Base-by-base conservation (phyloP, 2,113 vertebrate species). In the Hippocampus mohnikei region DNA sequence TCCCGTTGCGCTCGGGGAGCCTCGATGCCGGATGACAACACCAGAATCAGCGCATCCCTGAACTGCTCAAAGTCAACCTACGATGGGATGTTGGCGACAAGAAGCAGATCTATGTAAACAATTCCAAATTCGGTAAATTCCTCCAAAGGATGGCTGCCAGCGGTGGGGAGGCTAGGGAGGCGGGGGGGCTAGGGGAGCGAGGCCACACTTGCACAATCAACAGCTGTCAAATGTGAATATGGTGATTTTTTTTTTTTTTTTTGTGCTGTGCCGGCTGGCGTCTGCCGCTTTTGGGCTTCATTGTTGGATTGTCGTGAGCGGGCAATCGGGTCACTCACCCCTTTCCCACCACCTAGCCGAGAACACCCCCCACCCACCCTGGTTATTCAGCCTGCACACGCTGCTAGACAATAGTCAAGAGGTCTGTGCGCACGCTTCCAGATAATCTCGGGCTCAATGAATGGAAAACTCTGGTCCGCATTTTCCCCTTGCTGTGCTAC, bases 51-150 rank as follows among this genome's bases (percentile, higher is more conserved):
- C 1, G 96, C 95, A 82, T 96, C 93, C 89, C 95, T 98, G 90
- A 99, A 99, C 40, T 96, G 94, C 68, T 95, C 93, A 84, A 98
- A 99, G 82, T 95, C 91, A 40, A 99, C 95, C 97, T 99, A 87
- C 5, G 87, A 80, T 6, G 50, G 79, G 12, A 71, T 58, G 23
- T 13, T 42, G 1, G 8, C 21, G 37, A 50, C 16, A 59, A 46
- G 8, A 20, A 53, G 1, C 9, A 27, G 8, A 12, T 20, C 50
- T 69, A 12, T 52, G 18, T 50, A 66, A 77, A 72, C 16, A 60
- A 66, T 13, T 56, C 44, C 55, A 72, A 56, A 61, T 60, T 77
- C 18, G 56, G 40, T 5, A 78, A 75, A 88, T 87, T 88, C 85
- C 72, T 81, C 5, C 60, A 62, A 73, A 74, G 70, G 62, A n/a